phyloP scores from a whole-genome alignment of 1,140 invertebrate genomes.

The Formica selysi region DNA sequence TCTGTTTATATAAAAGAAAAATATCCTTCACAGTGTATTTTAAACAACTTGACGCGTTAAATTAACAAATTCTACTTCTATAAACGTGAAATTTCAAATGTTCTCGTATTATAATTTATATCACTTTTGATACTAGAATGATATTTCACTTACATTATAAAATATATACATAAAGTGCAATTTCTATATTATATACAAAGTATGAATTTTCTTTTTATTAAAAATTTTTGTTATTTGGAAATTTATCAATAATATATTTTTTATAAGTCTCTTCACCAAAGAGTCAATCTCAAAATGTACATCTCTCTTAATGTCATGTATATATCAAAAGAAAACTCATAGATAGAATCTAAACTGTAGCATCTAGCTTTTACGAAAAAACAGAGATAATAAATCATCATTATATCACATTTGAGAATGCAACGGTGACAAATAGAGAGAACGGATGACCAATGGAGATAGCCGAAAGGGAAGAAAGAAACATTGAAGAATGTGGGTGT shows the following conservation, averaged over 20 bases:
- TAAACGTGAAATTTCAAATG: conserved; percentile 1
- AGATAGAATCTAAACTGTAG: neutral
- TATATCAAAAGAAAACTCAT: neutral
- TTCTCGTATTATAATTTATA: neutral
- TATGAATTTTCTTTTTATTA: neutral
- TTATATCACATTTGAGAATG: conserved; percentile 52
- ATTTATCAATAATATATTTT: neutral
- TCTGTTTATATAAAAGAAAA: conserved; percentile 7
- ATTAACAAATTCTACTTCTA: conserved; percentile 28
- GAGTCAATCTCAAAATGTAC: neutral
- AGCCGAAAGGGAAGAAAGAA: conserved; percentile 34
- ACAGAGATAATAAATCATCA: conserved; percentile 44
- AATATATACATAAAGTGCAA: no score
- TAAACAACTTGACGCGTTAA: conserved; percentile 19
- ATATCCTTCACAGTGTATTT: neutral
- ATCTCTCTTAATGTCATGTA: neutral
- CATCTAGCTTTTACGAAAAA: conserved; percentile 13
- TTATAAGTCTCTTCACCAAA: neutral
- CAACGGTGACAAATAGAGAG: conserved; percentile 52
- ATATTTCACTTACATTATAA: conserved; percentile 9
- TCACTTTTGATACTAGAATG: neutral
- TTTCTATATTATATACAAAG: no score
- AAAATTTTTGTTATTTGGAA: neutral
- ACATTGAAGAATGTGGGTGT: conserved; percentile 59
- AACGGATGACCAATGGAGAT: conserved; percentile 9